These are phyloP conservation scores for Campoplex capitator DNA, from an alignment of 2,888 invertebrate species.

Conservation along the genomic window DNA sequence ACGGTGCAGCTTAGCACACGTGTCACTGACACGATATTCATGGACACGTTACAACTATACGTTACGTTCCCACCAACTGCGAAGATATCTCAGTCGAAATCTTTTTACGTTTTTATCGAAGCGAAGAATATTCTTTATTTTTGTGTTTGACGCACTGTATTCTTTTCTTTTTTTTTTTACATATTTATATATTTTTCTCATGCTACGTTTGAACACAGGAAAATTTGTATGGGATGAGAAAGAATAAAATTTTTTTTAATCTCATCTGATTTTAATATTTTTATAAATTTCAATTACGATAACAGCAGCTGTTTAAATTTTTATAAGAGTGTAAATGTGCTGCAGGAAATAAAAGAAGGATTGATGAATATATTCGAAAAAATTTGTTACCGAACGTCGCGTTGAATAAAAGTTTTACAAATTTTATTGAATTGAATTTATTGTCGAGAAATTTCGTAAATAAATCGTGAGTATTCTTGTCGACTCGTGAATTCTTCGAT, in stretches of 20 bases:
- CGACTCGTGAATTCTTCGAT: not conserved
- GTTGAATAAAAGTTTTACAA: too few relatives aligned
- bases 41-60: slow-evolving; percentile 20
- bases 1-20: slow-evolving; percentile 15
- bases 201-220: not conserved
- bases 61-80: not conserved
- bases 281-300: not conserved
- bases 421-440: too few relatives aligned
- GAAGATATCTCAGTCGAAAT: not conserved
- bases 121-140: not conserved
- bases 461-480: not conserved
- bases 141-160: not conserved
- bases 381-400: too few relatives aligned
- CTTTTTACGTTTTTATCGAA: not conserved
- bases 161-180: not conserved
- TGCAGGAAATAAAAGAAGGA: not conserved
- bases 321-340: not conserved
- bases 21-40: slow-evolving; percentile 23
- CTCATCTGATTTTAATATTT: not conserved
- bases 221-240: not conserved
- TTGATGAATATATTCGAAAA: too few relatives aligned
- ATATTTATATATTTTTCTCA: not conserved
- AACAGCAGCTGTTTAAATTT: not conserved
- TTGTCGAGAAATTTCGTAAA: not conserved
- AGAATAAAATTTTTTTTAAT: not conserved